These are phyloP conservation scores for Engystomops pustulosus DNA, from an alignment of 2,113 vertebrate genomes.

Conservation along the genomic window DNA sequence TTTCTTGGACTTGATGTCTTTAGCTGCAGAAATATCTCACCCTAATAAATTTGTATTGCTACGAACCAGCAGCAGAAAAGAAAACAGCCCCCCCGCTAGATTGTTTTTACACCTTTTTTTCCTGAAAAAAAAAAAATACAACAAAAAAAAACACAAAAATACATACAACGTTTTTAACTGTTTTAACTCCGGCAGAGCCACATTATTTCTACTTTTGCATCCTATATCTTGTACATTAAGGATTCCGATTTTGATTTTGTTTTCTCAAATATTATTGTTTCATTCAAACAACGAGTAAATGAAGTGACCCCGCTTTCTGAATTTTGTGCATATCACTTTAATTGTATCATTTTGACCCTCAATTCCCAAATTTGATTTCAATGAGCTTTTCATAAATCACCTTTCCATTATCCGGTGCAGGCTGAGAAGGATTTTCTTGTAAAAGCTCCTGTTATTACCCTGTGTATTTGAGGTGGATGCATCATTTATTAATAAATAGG, in stretches of 20 bases:
- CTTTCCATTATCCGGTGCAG: background rate
- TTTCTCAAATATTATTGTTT: background rate
- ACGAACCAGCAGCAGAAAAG: background rate
- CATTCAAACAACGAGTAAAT: background rate
- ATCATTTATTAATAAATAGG: background rate
- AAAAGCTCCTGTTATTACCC: background rate
- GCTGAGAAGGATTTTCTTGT: background rate
- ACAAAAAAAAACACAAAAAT: background rate
- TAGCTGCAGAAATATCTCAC: slow-evolving; percentile 43
- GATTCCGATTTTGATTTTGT: background rate
- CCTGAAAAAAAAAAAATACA: background rate
- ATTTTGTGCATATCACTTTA: background rate
- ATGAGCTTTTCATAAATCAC: slow-evolving; percentile 2
- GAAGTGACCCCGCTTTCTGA: background rate
- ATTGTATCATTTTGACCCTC: background rate
- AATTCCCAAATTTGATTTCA: background rate
- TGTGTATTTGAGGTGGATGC: background rate
- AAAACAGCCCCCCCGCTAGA: background rate
- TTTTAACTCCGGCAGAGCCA: background rate
- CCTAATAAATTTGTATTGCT: slow-evolving; percentile 29
- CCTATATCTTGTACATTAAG: background rate
- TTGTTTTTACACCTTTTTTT: background rate
- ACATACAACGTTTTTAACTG: background rate
- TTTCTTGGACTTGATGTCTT: slow-evolving; percentile 52
- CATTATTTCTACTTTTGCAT: background rate